Conservation (phyloP, 2,797 vertebrate species). For the Etheostoma nigrum region DNA sequence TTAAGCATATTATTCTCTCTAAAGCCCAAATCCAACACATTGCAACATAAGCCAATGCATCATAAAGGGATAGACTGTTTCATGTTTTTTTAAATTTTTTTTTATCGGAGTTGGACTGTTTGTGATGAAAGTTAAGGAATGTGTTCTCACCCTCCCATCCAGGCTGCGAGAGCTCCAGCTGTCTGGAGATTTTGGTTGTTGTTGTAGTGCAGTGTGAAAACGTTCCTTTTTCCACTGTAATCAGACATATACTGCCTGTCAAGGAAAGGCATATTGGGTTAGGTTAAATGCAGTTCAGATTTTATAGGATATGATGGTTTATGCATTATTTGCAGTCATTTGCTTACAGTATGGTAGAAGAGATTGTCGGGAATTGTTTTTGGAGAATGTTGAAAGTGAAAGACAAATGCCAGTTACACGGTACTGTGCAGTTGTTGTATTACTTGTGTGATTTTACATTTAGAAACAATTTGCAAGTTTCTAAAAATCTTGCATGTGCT, state of each 20-base stretch:
- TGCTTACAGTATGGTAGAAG: not conserved
- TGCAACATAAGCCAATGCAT: constrained; percentile 28
- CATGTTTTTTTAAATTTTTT: constrained; percentile 61
- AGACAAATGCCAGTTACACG: not conserved
- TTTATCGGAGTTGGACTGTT: constrained; percentile 70
- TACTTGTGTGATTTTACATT: constrained; percentile 11
- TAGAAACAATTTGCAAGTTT: constrained; percentile 23
- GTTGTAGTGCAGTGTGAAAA: constrained; percentile 36
- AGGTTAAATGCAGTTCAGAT: constrained; percentile 40
- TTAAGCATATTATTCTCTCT: constrained; percentile 16
- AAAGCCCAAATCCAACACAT: constrained; percentile 5
- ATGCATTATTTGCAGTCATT: not conserved
- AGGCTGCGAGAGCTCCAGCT: constrained; percentile 60
- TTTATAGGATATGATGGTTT: constrained; percentile 14
- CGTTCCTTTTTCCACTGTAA: constrained; percentile 46
- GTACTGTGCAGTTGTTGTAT: not conserved
- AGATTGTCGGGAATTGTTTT: constrained; percentile 2
- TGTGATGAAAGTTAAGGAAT: constrained; percentile 77
- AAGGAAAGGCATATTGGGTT: constrained; percentile 31
- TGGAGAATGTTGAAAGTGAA: not conserved
- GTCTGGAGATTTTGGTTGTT: constrained; percentile 60
- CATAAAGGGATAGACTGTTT: constrained; percentile 32
- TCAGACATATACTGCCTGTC: constrained; percentile 28
- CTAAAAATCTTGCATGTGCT: constrained; percentile 44
- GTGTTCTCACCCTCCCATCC: constrained; percentile 59